Percentiles rank a stretch among this genome's conserved stretches.
Evolutionary conservation across 2,888 invertebrate genomes (phyloP).

Genomic region (Subacronicta megacephala): DNA sequence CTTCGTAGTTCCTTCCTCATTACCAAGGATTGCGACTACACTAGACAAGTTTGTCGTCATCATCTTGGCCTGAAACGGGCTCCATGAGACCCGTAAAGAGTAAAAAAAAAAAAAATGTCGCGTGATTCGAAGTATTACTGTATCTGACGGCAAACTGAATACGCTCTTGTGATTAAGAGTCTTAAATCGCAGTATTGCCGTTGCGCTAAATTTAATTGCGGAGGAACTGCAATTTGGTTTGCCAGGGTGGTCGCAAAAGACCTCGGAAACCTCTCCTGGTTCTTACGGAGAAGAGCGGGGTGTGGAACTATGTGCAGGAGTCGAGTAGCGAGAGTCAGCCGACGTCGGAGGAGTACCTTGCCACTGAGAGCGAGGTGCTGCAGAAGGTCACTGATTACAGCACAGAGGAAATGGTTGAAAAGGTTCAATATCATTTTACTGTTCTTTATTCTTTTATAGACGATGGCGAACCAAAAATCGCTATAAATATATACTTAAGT

Average conservation of each 20-base stretch:
- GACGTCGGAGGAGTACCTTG: conserved; percentile 57
- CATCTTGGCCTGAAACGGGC: not conserved
- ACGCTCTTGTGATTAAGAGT: conserved; percentile 2
- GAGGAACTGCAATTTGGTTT: conserved; percentile 10
- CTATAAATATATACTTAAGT: too few relatives aligned
- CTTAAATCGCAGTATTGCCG: not conserved
- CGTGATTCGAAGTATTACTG: conserved; percentile 6
- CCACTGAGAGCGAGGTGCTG: conserved; percentile 78
- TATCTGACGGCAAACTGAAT: conserved; percentile 7
- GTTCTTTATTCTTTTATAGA: not conserved
- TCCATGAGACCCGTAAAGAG: not conserved
- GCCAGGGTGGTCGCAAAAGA: conserved; percentile 5
- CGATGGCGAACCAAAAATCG: too few relatives aligned
- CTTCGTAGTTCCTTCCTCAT: not conserved
- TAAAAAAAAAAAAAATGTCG: not conserved
- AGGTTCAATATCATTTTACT: conserved; percentile 56
- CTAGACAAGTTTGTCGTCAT: not conserved
- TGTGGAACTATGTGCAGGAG: conserved; percentile 51
- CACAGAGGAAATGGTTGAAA: conserved; percentile 63
- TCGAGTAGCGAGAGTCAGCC: conserved; percentile 36
- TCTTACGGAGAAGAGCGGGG: conserved; percentile 18
- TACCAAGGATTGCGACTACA: not conserved
- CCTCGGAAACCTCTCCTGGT: conserved; percentile 19
- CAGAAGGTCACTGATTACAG: conserved; percentile 82
- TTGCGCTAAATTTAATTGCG: conserved; percentile 10